Evolutionary conservation across 1,140 invertebrate genomes (phyloP).

Genomic region (Eumeta japonica): DNA sequence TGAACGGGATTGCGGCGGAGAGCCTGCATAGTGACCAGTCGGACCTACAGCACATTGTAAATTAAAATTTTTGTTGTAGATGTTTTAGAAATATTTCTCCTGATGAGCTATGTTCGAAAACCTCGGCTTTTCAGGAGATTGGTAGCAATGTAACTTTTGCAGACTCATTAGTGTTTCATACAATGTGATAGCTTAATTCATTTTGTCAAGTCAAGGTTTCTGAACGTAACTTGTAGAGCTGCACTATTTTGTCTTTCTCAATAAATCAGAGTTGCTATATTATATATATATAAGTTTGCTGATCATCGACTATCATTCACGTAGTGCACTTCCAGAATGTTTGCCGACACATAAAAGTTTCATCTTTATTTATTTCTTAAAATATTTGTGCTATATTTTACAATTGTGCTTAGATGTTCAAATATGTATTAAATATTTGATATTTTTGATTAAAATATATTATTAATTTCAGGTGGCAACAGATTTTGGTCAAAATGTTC

Average conservation of each 20-base stretch:
- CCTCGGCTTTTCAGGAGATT: too few species aligned
- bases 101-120: slow-evolving; percentile 53
- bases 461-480: slow-evolving; percentile 68
- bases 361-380: too few species aligned
- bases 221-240: slow-evolving; percentile 45
- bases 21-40: slow-evolving; percentile 29
- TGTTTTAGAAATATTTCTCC: slow-evolving; percentile 25
- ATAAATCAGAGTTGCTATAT: too few species aligned
- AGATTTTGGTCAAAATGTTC: slow-evolving; percentile 76
- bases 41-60: slow-evolving; percentile 36
- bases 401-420: too few species aligned
- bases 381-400: too few species aligned
- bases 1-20: slow-evolving; percentile 47
- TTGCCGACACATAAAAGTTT: background rate
- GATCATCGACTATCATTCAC: too few species aligned
- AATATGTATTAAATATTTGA: too few species aligned
- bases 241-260: background rate
- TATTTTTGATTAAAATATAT: slow-evolving; percentile 2
- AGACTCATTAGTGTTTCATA: too few species aligned
- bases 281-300: too few species aligned
- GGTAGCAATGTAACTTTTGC: too few species aligned
- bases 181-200: background rate
- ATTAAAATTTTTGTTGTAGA: slow-evolving; percentile 38
- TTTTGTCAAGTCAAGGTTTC: slow-evolving; percentile 34
- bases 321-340: too few species aligned